Conservation (phyloP, 1,140 invertebrate genomes). For the Achatina immaculata region DNA sequence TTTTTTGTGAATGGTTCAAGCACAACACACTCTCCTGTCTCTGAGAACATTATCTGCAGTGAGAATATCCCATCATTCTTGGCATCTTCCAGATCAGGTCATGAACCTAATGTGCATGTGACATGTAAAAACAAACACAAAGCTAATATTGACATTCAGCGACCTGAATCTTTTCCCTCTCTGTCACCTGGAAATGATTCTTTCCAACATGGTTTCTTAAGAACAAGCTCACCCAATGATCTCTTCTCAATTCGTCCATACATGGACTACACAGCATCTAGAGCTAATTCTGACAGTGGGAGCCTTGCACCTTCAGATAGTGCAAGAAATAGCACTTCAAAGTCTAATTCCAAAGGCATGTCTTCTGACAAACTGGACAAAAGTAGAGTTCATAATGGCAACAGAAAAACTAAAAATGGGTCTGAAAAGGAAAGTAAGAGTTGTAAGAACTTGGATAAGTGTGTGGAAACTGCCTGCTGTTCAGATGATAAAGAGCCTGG, state of each 20-base stretch:
- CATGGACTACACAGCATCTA: background rate
- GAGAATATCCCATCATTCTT: background rate
- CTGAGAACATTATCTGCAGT: background rate
- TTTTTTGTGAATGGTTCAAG: too few species aligned
- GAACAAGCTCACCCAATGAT: constrained; percentile 20
- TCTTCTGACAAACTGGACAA: background rate
- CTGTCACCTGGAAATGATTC: background rate
- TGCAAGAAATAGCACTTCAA: background rate
- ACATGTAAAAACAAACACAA: background rate
- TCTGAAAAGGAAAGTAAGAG: background rate
- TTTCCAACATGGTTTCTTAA: background rate
- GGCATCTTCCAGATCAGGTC: background rate
- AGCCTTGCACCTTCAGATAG: background rate
- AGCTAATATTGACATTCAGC: background rate
- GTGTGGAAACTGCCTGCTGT: too few species aligned
- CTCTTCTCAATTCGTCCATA: background rate
- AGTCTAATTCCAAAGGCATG: background rate
- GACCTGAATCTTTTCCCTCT: background rate
- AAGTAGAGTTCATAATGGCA: background rate
- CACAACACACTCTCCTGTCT: background rate
- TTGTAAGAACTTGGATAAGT: background rate
- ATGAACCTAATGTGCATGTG: background rate
- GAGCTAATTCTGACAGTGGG: background rate
- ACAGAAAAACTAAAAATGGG: background rate
- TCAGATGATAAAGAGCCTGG: background rate